These are phyloP conservation scores for Thalassarche chlororhynchos DNA, from an alignment of 2,113 vertebrate genomes.

Conservation along the genomic window DNA sequence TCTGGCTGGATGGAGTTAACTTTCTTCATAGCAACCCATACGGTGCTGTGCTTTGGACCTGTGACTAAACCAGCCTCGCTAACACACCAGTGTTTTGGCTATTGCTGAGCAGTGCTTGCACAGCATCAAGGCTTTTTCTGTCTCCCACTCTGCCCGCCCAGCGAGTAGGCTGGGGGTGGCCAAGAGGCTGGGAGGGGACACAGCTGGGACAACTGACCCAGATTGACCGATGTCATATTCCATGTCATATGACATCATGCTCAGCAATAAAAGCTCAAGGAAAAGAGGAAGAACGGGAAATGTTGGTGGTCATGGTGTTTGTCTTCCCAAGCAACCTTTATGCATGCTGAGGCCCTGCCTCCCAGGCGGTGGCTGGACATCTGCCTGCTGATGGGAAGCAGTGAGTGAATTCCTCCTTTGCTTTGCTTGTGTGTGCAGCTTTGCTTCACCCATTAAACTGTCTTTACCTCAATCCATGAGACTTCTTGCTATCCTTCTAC, in stretches of 20 bases:
- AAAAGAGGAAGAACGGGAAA: neutral
- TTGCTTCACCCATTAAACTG: neutral
- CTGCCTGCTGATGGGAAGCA: neutral
- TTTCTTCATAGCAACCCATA: fast-evolving
- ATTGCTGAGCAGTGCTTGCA: neutral
- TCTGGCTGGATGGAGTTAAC: neutral
- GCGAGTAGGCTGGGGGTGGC: neutral
- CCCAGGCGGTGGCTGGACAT: fast-evolving
- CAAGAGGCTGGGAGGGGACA: neutral
- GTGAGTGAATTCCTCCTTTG: neutral
- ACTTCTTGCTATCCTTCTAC: neutral
- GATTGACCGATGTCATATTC: fast-evolving
- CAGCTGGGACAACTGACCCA: neutral
- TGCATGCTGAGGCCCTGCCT: fast-evolving
- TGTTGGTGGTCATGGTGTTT: neutral
- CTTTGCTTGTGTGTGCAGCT: neutral
- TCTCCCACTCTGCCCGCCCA: neutral
- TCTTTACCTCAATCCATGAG: neutral
- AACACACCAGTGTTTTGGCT: neutral
- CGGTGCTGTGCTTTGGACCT: neutral
- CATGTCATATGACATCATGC: too few species aligned
- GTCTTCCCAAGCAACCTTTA: neutral
- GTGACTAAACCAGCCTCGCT: neutral
- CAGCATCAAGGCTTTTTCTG: neutral
- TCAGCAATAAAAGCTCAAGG: neutral